Conservation (phyloP, 1,140 invertebrate genomes). For the Drosophila paulistorum region DNA sequence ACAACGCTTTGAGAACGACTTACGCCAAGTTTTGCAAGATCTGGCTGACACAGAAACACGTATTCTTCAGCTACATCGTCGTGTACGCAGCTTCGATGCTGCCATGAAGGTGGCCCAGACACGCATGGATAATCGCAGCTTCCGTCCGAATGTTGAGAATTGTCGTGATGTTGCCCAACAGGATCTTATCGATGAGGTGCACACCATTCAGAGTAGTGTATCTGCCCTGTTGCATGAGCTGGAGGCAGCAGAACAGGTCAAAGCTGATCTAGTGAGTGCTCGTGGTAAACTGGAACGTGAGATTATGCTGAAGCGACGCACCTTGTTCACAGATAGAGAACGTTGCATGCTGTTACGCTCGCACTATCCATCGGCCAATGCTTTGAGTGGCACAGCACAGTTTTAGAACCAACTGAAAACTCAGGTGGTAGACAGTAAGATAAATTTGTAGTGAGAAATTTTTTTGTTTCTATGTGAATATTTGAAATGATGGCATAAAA, state of each 20-base stretch:
- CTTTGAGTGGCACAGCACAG: conserved; percentile 84
- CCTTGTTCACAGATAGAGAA: conserved; percentile 87
- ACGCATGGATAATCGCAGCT: conserved; percentile 88
- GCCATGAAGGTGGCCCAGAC: conserved; percentile 91
- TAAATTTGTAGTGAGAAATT: conserved; percentile 17
- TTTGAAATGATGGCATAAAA: not conserved
- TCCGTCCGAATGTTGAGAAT: conserved; percentile 88
- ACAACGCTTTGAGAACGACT: conserved; percentile 87
- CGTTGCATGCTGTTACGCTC: conserved; percentile 86
- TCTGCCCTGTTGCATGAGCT: conserved; percentile 86
- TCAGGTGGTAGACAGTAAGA: not conserved
- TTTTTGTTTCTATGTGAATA: not conserved
- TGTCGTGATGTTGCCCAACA: conserved; percentile 88
- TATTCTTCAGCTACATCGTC: conserved; percentile 86
- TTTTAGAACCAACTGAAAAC: conserved; percentile 22
- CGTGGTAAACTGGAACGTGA: conserved; percentile 88
- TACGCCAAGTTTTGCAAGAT: conserved; percentile 86
- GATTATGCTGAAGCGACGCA: conserved; percentile 89
- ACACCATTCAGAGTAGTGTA: conserved; percentile 87
- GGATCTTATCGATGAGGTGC: conserved; percentile 89
- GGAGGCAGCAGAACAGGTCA: conserved; percentile 85
- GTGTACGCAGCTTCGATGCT: conserved; percentile 87
- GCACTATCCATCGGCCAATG: conserved; percentile 87
- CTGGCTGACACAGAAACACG: conserved; percentile 88
- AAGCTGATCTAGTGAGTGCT: conserved; percentile 85